Base-by-base conservation (phyloP, 2,113 vertebrate species). In the Nycticorax nycticorax region DNA sequence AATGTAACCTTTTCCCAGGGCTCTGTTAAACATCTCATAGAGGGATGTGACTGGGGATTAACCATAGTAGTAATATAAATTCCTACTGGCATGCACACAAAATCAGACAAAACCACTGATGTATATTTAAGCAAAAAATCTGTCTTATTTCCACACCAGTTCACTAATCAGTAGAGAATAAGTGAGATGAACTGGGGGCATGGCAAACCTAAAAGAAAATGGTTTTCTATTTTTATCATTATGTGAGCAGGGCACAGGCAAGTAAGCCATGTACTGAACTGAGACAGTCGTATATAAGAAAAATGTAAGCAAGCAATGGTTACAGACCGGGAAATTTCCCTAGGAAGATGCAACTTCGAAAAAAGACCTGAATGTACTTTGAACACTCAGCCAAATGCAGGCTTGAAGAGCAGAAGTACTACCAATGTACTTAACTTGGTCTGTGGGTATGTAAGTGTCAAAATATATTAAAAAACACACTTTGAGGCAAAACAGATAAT, bases 261-360 rank as follows among this genome's bases (percentile, higher is more conserved):
- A 76, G 1, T 4, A 76, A 80, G 14, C 23, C 14, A 64, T 3
- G 19, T 15, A 59, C 22, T 32, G 48, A 89, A 83, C 8, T 28
- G 28, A 64, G 89, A 67, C 9, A 45, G 5, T n/a, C 17, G 22
- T 12, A 50, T 8, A n/a, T 27, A 57, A 9, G 26, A 48, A 81
- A 85, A 43, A 88, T 8, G n/a, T 68, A 68, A 89, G 55, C 4
- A 59, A 59, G 26, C 2, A 56, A 32, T 8, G 22, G 52, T 79
- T 59, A 89, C 23, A n/a, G n/a, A 91, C 55, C 37, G 82, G 21
- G 35, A 88, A 85, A 53, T 26, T 57, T 76, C 32, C 26, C 6
- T 28, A 27, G 24, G 14, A 69, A 64, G 6, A 60, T 3, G 9
- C 10, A 75, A 13, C 23, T 81, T 62, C 0, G 0, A 72, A 85